These are phyloP conservation scores for Lophius piscatorius DNA, from an alignment of 2,113 vertebrate genomes.

Conservation along the genomic window DNA sequence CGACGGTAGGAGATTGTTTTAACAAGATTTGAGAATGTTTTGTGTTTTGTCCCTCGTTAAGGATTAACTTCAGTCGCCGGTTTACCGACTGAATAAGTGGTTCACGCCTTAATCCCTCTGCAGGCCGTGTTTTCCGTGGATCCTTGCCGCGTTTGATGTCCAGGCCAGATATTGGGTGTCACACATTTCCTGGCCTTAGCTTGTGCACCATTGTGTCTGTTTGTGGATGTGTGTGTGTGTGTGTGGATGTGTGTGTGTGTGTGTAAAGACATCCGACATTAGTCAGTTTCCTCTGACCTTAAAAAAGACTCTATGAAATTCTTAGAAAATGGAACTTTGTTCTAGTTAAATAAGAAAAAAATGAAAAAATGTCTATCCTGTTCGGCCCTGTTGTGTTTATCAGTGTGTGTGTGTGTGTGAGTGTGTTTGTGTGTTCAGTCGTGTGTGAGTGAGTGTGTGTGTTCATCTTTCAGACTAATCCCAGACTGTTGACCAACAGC, in stretches of 20 bases:
- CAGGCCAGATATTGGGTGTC: too few species aligned
- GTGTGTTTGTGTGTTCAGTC: neutral
- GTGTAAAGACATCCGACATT: too few species aligned
- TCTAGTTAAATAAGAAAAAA: too few species aligned
- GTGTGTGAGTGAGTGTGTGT: neutral
- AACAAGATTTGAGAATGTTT: too few species aligned
- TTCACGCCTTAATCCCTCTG: slow-evolving; percentile 39
- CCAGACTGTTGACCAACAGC: slow-evolving; percentile 9
- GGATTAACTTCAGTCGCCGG: slow-evolving; percentile 40
- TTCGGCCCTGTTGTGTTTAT: neutral
- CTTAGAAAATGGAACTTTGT: too few species aligned
- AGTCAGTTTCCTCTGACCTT: too few species aligned
- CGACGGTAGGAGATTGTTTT: too few species aligned
- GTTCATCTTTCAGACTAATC: slow-evolving; percentile 26
- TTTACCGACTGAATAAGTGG: slow-evolving; percentile 41
- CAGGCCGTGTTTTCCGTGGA: neutral
- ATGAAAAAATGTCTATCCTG: too few species aligned
- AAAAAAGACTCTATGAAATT: too few species aligned
- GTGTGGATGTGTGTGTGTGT: too few species aligned
- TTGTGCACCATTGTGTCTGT: too few species aligned
- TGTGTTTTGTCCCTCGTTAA: slow-evolving; percentile 5
- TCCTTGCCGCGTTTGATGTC: too few species aligned
- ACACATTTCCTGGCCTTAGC: slow-evolving; percentile 8
- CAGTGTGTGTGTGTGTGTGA: neutral
- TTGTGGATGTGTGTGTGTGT: neutral